Evolutionary conservation across 2,888 invertebrate genomes (phyloP).

Genomic region (Stictocephala bisonia): DNA sequence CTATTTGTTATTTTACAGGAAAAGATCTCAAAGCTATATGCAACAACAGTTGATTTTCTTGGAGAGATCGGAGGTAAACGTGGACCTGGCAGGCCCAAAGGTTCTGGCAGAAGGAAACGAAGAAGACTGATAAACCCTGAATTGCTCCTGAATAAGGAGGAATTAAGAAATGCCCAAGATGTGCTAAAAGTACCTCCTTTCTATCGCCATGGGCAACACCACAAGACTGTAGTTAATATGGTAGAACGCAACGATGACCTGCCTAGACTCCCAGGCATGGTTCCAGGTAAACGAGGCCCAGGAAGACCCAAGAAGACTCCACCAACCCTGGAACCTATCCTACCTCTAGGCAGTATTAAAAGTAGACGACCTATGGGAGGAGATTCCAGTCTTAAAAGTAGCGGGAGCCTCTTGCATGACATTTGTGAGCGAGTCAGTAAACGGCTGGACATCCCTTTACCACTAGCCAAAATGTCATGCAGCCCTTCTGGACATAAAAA

Average conservation of each 20-base stretch:
- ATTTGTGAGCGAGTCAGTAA: constrained; percentile 63
- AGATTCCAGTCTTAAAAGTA: constrained; percentile 27
- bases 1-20: constrained; percentile 47
- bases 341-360: constrained; percentile 49
- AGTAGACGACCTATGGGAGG: constrained; percentile 32
- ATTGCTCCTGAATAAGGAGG: constrained; percentile 46
- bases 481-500: constrained; percentile 27
- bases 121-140: constrained; percentile 49
- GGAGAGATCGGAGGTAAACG: constrained; percentile 56
- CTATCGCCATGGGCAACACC: constrained; percentile 48
- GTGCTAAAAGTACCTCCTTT: constrained; percentile 56
- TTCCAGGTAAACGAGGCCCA: constrained; percentile 60
- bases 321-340: constrained; percentile 58
- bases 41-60: constrained; percentile 49
- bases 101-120: constrained; percentile 55
- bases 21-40: constrained; percentile 55
- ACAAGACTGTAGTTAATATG: constrained; percentile 46
- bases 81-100: constrained; percentile 62
- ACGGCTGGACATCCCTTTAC: constrained; percentile 58
- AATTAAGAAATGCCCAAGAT: constrained; percentile 44
- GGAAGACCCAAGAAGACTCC: constrained; percentile 61
- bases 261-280: constrained; percentile 50
- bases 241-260: constrained; percentile 48
- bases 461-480: constrained; percentile 5
- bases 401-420: constrained; percentile 58